Percentiles rank a stretch among this genome's conserved stretches.
Conservation (phyloP, 2,113 vertebrate species). For the Gymnogyps californianus region DNA sequence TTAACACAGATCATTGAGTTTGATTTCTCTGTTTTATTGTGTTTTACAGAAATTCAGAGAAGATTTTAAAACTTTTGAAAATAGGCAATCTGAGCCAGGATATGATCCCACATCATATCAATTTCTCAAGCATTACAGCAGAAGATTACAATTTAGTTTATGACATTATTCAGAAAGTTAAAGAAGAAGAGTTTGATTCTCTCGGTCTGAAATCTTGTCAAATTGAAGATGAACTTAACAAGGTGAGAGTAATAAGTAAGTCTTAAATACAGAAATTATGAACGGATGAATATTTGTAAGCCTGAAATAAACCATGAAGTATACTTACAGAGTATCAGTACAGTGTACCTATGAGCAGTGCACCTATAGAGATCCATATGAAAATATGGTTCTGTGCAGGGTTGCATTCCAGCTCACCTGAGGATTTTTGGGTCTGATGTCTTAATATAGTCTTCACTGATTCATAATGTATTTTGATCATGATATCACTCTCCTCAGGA, state of each 20-base stretch:
- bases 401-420: not conserved
- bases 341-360: not conserved
- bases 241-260: conserved; percentile 73
- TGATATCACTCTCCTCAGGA: not conserved
- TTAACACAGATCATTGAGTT: not conserved
- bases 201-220: conserved; percentile 85
- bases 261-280: not conserved
- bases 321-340: not conserved
- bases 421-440: not conserved
- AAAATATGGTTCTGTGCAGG: not conserved
- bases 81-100: conserved; percentile 75
- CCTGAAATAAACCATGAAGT: not conserved
- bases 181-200: conserved; percentile 77
- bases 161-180: conserved; percentile 78
- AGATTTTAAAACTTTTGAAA: conserved; percentile 81
- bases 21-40: conserved; percentile 30
- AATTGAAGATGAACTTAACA: conserved; percentile 90
- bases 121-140: conserved; percentile 81
- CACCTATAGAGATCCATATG: not conserved
- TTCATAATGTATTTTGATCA: not conserved
- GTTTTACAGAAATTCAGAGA: conserved; percentile 85
- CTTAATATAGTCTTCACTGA: not conserved
- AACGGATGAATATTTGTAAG: not conserved
- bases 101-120: conserved; percentile 88
- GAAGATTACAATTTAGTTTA: conserved; percentile 88